Percentiles rank a stretch among this genome's conserved stretches.
phyloP scores from a whole-genome alignment of 2,113 vertebrate species.

The Salvelinus sp. region DNA sequence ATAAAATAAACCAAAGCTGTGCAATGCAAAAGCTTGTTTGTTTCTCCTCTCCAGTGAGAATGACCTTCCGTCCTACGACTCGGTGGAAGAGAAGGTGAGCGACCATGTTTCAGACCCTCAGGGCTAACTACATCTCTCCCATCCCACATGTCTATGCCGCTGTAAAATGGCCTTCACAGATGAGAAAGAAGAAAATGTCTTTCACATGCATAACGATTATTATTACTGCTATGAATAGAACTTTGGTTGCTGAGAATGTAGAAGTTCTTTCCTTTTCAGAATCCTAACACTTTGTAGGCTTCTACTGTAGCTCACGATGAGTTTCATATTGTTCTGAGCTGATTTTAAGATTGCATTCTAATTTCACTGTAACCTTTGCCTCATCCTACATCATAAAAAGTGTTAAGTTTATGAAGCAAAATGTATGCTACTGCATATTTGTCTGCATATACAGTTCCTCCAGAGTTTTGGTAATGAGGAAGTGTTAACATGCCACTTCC shows the following conservation, averaged over 20 bases:
- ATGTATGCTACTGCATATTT: too few species aligned
- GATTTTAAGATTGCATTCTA: too few species aligned
- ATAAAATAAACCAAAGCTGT: constrained; percentile 2
- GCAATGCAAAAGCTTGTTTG: neutral
- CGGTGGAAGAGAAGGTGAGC: constrained; percentile 75
- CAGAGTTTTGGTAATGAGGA: neutral
- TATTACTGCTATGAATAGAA: neutral
- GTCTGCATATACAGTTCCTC: too few species aligned
- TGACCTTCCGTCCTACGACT: constrained; percentile 74
- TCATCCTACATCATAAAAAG: too few species aligned
- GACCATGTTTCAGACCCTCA: neutral
- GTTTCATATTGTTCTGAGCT: neutral
- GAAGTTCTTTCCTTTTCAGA: too few species aligned
- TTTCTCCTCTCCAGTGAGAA: constrained; percentile 56
- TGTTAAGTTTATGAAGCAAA: too few species aligned
- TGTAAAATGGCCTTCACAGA: neutral
- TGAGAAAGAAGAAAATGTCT: neutral
- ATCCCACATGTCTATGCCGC: neutral
- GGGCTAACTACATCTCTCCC: neutral
- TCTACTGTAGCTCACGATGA: too few species aligned
- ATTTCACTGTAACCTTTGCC: neutral
- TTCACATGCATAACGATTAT: neutral
- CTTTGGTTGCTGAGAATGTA: neutral
- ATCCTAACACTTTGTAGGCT: too few species aligned
- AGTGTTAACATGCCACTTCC: constrained; percentile 20